Evolutionary conservation across 2,113 vertebrate species (phyloP).

Genomic region (Dipodomys ordii): DNA sequence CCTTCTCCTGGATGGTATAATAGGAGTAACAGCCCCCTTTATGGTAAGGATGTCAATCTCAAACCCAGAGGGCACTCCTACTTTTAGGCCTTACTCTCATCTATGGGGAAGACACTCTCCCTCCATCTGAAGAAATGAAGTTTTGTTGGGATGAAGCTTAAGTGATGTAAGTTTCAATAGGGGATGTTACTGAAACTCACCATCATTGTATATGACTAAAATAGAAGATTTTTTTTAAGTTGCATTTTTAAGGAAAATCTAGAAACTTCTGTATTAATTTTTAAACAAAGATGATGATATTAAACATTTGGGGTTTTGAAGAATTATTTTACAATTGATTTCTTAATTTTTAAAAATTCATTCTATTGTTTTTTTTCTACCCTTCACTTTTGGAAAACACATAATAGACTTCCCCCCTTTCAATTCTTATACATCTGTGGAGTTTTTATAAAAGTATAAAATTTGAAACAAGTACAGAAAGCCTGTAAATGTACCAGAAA

Average conservation of each 20-base stretch:
- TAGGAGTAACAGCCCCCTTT: neutral
- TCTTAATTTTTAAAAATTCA: neutral
- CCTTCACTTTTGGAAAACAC: conserved; percentile 75
- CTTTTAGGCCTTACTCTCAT: neutral
- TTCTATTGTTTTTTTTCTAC: conserved; percentile 74
- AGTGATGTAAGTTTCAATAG: neutral
- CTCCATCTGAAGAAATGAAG: neutral
- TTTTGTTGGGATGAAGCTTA: neutral
- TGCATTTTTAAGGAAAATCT: conserved; percentile 40
- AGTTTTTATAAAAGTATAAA: conserved; percentile 85
- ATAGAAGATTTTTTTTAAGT: neutral
- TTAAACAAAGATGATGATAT: conserved; percentile 65
- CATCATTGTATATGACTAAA: neutral
- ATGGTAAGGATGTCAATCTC: too few relatives aligned
- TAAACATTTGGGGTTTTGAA: conserved; percentile 60
- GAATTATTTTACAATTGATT: conserved; percentile 34
- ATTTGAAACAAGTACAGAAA: conserved; percentile 83
- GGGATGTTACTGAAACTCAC: neutral
- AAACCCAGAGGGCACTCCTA: neutral
- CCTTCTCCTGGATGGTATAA: neutral
- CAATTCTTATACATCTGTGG: conserved; percentile 82
- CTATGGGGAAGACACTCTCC: neutral
- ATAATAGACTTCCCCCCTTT: conserved; percentile 70
- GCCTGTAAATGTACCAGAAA: conserved; percentile 83
- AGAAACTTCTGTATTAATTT: conserved; percentile 40